These are phyloP conservation scores for Zaprionus davidi DNA, from an alignment of 1,140 invertebrate genomes.

Conservation along the genomic window DNA sequence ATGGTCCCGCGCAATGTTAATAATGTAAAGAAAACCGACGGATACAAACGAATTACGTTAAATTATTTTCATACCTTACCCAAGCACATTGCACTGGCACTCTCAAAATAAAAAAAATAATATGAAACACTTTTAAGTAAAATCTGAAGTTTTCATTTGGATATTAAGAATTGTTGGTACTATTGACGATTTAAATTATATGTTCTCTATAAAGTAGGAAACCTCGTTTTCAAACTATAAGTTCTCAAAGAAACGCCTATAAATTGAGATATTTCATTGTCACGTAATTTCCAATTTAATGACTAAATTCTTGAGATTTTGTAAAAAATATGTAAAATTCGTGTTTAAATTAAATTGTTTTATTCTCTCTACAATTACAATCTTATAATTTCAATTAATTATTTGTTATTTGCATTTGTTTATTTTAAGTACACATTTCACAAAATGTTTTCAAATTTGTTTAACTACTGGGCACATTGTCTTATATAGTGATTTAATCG, in stretches of 20 bases:
- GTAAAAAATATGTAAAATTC: not conserved
- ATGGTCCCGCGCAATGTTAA: conserved; percentile 49
- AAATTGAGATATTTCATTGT: too few species aligned
- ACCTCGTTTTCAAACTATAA: too few species aligned
- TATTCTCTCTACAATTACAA: conserved; percentile 36
- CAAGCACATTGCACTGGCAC: conserved; percentile 30
- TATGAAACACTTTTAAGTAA: not conserved
- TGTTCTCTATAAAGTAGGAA: too few species aligned
- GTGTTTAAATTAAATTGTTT: conserved; percentile 17
- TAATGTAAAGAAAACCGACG: conserved; percentile 37
- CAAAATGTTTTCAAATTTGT: conserved; percentile 55
- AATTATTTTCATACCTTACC: conserved; percentile 67
- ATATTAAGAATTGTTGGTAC: too few species aligned
- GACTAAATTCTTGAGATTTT: not conserved
- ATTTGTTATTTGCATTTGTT: not conserved
- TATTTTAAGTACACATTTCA: conserved; percentile 60
- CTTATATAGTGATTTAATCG: conserved; percentile 61
- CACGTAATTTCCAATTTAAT: not conserved
- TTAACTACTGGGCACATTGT: conserved; percentile 61
- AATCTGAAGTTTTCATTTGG: too few species aligned
- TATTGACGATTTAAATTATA: too few species aligned
- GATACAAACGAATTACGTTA: conserved; percentile 38
- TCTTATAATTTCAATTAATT: conserved; percentile 36
- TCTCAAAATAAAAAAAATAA: conserved; percentile 34
- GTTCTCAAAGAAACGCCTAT: too few species aligned